A percentile compares a stretch with the other conserved stretches of the same genome.
Conservation (phyloP, 2,113 vertebrate genomes). For the Ibidorhyncha struthersii region DNA sequence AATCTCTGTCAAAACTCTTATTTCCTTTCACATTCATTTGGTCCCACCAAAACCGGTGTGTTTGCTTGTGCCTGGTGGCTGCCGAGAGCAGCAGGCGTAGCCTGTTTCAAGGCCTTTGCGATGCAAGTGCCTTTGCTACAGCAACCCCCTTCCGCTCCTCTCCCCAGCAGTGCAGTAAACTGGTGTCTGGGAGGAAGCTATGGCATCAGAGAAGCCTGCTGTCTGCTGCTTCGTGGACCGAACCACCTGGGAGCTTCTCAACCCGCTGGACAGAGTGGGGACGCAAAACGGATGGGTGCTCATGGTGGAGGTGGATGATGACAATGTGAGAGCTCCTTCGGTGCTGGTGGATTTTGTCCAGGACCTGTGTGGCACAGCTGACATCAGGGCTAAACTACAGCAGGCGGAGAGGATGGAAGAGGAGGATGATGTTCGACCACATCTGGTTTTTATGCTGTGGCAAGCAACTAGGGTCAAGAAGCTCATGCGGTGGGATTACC, state of each 20-base stretch:
- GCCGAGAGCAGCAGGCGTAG: no score
- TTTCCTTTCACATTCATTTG: accelerated
- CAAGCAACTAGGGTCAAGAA: neutral
- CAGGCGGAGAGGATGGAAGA: neutral
- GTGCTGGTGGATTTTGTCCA: conserved; percentile 2
- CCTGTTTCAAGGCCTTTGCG: neutral
- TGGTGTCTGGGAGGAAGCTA: neutral
- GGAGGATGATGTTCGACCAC: neutral
- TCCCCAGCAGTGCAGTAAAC: neutral
- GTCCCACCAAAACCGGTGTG: neutral
- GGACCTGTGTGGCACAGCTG: neutral
- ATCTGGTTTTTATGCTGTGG: conserved; percentile 46
- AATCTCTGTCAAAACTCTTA: neutral
- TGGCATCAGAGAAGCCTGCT: neutral
- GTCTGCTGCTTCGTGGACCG: neutral
- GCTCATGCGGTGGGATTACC: neutral
- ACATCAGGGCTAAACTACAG: neutral
- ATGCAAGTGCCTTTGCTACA: neutral
- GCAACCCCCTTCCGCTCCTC: neutral
- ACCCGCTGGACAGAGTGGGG: neutral
- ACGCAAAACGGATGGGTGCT: neutral
- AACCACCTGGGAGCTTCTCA: conserved; percentile 13
- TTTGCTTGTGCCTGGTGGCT: neutral
- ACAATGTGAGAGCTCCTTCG: neutral
- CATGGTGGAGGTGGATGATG: neutral